Evolutionary conservation across 2,113 vertebrate species (phyloP), one percentile per base, ranked within the genome.

Genomic region (Tachuris rubrigastra): DNA sequence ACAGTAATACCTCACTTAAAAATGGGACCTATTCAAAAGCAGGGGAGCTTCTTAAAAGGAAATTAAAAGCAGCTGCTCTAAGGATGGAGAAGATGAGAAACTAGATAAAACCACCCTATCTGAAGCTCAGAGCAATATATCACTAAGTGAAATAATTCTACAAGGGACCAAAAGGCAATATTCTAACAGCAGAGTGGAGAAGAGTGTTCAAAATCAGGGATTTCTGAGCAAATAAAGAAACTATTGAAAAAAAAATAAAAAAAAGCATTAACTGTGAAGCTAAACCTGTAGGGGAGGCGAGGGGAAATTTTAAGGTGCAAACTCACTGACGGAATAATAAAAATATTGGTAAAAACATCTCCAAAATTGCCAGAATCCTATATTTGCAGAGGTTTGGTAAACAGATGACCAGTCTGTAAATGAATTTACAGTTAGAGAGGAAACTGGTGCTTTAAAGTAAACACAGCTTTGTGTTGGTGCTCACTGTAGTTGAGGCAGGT

Each of bases 91-190:
- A 92, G 95, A 96, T 97, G 93, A 92, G 93, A 93, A 86, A 59
- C 33, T 41, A 90, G 91, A 95, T 95, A 93, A 81, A 90, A 78
- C 12, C 65, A 90, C 60, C 39, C 76, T 55, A 49, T 86, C 68
- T 67, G 86, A 89, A 93, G 86, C 93, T 90, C 88, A 91, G 88
- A 95, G 94, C 92, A 94, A 92, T 96, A 94, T 94, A 91, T 85
- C 94, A 93, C 50, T 81, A 84, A 77, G 93, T 95, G 91, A 88
- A 97, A 87, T 93, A 89, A 93, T 93, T 95, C 94, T 97, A 80
- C 76, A 41, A 90, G 92, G 93, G 91, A 93, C 91, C 80, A 84
- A 59, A 96, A 95, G 73, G 86, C 73, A 95, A 95, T 97, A 95
- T 96, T 95, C 76, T 30, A 92, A 67, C 50, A 71, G 65, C 42